Evolutionary conservation across 2,888 invertebrate genomes (phyloP).

Genomic region (Glyphotaelius pellucidus): DNA sequence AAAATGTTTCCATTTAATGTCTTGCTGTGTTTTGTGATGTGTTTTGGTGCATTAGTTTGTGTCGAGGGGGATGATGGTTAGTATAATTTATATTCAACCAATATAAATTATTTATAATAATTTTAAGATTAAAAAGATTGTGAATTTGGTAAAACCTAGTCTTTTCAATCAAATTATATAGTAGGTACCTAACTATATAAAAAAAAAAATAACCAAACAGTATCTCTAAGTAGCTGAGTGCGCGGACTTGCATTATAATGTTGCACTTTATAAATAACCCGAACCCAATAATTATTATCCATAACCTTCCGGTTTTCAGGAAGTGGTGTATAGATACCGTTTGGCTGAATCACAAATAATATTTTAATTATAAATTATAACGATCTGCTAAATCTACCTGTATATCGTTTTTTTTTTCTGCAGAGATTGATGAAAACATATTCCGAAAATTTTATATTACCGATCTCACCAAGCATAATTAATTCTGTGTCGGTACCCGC

Average conservation of each 20-base stretch:
- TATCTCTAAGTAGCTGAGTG: not conserved
- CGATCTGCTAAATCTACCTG: too few relatives aligned
- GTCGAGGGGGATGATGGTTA: not conserved
- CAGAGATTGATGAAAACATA: not conserved
- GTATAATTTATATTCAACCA: too few relatives aligned
- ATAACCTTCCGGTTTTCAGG: not conserved
- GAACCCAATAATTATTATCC: too few relatives aligned
- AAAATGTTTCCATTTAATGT: constrained; percentile 26
- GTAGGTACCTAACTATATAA: not conserved
- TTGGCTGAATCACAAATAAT: not conserved
- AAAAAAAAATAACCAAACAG: not conserved
- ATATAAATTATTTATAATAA: not conserved
- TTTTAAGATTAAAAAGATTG: not conserved
- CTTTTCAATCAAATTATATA: not conserved
- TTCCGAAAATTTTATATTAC: too few relatives aligned
- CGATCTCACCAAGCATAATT: not conserved
- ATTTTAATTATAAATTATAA: not conserved
- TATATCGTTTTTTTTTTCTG: too few relatives aligned
- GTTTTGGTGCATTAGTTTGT: constrained; percentile 5
- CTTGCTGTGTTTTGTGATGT: not conserved
- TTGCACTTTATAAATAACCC: not conserved
- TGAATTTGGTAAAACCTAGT: not conserved
- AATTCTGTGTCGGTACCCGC: not conserved
- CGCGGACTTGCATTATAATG: not conserved
- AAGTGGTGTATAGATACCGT: not conserved